Evolutionary conservation across 2,888 invertebrate species (phyloP).

Genomic region (Monochamus alternatus): DNA sequence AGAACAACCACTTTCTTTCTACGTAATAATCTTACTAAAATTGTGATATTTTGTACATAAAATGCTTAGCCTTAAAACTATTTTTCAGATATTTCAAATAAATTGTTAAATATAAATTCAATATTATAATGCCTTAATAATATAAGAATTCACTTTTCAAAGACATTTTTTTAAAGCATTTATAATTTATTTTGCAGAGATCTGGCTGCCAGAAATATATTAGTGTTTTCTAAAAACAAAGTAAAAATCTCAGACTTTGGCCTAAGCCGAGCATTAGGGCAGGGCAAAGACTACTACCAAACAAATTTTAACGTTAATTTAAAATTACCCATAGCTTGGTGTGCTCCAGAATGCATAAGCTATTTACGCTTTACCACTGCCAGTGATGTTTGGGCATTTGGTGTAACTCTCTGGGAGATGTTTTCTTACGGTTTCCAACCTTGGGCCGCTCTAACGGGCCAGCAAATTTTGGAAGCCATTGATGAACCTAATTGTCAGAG

Average conservation of each 20-base stretch:
- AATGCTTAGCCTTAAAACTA: no score
- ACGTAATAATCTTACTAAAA: no score
- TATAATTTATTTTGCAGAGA: conserved; percentile 77
- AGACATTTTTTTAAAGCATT: background rate
- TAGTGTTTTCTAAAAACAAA: conserved; percentile 96
- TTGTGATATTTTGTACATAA: no score
- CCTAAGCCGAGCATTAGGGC: conserved; percentile 93
- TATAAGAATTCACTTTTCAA: background rate
- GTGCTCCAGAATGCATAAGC: conserved; percentile 98
- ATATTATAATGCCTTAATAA: no score
- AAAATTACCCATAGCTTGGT: conserved; percentile 98
- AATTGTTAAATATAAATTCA: no score
- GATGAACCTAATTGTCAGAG: conserved; percentile 94
- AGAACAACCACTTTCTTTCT: no score
- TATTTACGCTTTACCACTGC: conserved; percentile 96
- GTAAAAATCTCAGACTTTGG: conserved; percentile 99
- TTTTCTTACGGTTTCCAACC: conserved; percentile 99
- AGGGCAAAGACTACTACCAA: conserved; percentile 99
- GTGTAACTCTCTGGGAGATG: conserved; percentile 98
- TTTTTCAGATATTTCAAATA: no score
- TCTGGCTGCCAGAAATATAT: conserved; percentile 96
- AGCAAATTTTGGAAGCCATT: conserved; percentile 95
- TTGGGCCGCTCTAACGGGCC: conserved; percentile 92
- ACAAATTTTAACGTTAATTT: conserved; percentile 98
- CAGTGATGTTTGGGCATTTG: conserved; percentile 98